Base-by-base conservation (phyloP, 2,113 vertebrate species). In the Lagopus muta region DNA sequence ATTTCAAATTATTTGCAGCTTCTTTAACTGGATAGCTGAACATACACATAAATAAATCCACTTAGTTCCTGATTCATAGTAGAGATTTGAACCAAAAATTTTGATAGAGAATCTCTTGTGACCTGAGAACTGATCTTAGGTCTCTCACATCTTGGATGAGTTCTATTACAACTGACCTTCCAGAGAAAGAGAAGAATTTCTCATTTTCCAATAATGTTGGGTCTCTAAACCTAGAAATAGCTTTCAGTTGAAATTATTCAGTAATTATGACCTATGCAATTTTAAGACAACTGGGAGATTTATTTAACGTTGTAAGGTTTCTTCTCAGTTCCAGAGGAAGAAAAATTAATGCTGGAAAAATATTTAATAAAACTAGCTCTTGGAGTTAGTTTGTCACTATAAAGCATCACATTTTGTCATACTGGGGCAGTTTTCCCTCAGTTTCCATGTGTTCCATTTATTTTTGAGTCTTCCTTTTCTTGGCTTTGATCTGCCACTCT, bases 1-100 rank as follows among this genome's bases (percentile, higher is more conserved):
- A 66, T 38, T 55, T 88, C 40, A 91, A 96, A 86, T 89, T 38
- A 66, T 52, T 94, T 43, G 28, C 21, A 65, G 74, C n/a, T 78
- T 65, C 72, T 83, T 82, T n/a, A 76, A n/a, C 15, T 42, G 7
- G 4, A 6, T 52, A 43, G 47, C 32, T 34, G 48, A 82, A 88
- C 27, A 62, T 10, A 9, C 30, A 36, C 13, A 38, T 11, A 60
- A 82, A 92, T 19, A 57, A 82, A 70, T 62, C n/a, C 24, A 32
- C 45, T 55, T 55, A 77, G 20, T 28, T 50, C 6, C 24, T 50
- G 55, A 17, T 82, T 86, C 62, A 69, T 62, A 82, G 58, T 12
- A 10, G 28, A 28, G 42, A 73, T 77, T 70, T 70, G 47, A n/a
- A 58, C 30, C 40, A 36, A 73, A 13, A 36, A 55, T 74, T 92